A percentile compares a stretch with the other conserved stretches of the same genome.
These are phyloP conservation scores for Heterochromis multidens DNA, from an alignment of 2,113 vertebrate species.

Conservation along the genomic window DNA sequence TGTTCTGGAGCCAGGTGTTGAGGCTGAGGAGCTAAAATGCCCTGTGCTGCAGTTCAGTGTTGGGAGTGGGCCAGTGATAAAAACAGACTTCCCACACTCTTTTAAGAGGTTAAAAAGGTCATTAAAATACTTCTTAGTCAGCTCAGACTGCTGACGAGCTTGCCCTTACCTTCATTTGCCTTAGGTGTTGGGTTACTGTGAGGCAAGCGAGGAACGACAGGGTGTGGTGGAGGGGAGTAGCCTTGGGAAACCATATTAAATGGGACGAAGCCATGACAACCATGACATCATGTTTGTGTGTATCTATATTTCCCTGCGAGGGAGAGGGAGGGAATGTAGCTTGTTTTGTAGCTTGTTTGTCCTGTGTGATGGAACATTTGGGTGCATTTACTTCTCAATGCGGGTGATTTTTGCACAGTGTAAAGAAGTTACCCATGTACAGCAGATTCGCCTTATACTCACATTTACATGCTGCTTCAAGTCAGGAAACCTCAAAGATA, in stretches of 20 bases:
- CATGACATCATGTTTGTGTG: not conserved
- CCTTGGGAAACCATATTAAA: too few relatives aligned
- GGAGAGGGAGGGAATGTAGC: too few relatives aligned
- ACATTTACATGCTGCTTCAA: not conserved
- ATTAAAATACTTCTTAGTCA: too few relatives aligned
- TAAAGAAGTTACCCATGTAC: not conserved
- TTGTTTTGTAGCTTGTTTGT: not conserved
- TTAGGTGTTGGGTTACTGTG: not conserved
- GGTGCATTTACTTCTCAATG: not conserved
- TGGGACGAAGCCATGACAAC: not conserved
- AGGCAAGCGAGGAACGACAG: not conserved
- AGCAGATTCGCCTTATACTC: not conserved
- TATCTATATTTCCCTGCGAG: not conserved
- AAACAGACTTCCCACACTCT: too few relatives aligned
- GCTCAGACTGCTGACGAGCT: too few relatives aligned
- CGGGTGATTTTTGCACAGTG: not conserved
- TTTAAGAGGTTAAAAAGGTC: too few relatives aligned
- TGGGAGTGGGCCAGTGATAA: too few relatives aligned
- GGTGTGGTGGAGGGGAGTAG: not conserved
- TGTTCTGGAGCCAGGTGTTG: too few relatives aligned
- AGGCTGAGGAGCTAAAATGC: too few relatives aligned
- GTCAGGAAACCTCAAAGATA: not conserved
- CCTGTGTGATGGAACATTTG: not conserved
- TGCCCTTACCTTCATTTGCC: too few relatives aligned
- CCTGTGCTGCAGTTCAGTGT: too few relatives aligned